Conservation (phyloP, 2,888 invertebrate species). For the Ariolimax columbianus region DNA sequence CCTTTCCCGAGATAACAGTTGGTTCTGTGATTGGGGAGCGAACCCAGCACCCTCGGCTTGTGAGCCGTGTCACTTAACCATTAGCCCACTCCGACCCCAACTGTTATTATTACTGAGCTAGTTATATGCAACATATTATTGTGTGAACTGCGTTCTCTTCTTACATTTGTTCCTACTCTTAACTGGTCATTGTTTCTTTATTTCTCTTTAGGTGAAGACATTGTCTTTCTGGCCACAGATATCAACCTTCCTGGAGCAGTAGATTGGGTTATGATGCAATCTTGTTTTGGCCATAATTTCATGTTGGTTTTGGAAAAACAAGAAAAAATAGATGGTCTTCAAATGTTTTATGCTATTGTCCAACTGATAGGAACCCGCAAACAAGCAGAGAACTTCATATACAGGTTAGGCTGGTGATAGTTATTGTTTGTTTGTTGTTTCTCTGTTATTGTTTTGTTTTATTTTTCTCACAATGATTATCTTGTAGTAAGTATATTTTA, state of each 20-base stretch:
- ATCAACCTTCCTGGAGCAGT: conserved; percentile 99
- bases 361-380: conserved; percentile 98
- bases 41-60: no score
- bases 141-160: no score
- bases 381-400: conserved; percentile 99
- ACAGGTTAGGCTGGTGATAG: conserved; percentile 82
- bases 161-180: no score
- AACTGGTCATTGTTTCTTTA: background rate
- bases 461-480: background rate
- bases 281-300: conserved; percentile 99
- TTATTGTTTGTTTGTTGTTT: no score
- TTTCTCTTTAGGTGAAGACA: conserved; percentile 89
- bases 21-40: no score
- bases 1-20: no score
- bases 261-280: conserved; percentile 99
- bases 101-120: no score
- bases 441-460: background rate
- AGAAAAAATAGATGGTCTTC: conserved; percentile 89
- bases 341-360: conserved; percentile 90
- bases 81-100: no score
- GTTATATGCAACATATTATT: no score
- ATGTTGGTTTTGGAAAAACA: conserved; percentile 98
- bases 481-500: no score
- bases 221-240: conserved; percentile 99
- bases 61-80: no score